Percentiles rank a stretch among this genome's conserved stretches.
These are phyloP conservation scores for Grus americana DNA, from an alignment of 2,113 vertebrate species.

Conservation along the genomic window DNA sequence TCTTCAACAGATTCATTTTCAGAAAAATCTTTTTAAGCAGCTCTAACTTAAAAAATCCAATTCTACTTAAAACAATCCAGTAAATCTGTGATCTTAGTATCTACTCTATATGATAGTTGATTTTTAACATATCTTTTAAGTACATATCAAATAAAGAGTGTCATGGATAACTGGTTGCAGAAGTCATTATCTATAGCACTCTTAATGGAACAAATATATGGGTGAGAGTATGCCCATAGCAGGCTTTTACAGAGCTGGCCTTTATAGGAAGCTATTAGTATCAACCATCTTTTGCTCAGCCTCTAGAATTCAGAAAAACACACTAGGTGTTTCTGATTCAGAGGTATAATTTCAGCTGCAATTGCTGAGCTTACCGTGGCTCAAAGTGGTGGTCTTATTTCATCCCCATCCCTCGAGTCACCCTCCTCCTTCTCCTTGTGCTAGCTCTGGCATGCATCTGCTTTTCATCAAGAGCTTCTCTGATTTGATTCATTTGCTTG, in stretches of 20 bases:
- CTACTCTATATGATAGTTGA: not conserved
- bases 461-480: not conserved
- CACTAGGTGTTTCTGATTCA: not conserved
- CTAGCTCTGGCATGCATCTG: not conserved
- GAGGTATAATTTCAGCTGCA: not conserved
- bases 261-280: not conserved
- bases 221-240: not conserved
- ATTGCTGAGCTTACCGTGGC: not conserved
- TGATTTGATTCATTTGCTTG: accelerated
- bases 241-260: not conserved
- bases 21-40: not conserved
- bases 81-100: not conserved
- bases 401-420: not conserved
- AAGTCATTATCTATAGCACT: not conserved
- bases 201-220: not conserved
- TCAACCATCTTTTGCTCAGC: not conserved
- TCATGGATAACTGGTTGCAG: not conserved
- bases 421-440: not conserved
- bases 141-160: not conserved
- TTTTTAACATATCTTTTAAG: not conserved
- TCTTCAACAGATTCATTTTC: not conserved
- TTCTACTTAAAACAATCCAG: not conserved
- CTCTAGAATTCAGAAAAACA: not conserved
- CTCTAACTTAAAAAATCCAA: not conserved
- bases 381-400: not conserved